Evolutionary conservation across 2,797 vertebrate species (phyloP).

Genomic region (Phylloscopus collybita): DNA sequence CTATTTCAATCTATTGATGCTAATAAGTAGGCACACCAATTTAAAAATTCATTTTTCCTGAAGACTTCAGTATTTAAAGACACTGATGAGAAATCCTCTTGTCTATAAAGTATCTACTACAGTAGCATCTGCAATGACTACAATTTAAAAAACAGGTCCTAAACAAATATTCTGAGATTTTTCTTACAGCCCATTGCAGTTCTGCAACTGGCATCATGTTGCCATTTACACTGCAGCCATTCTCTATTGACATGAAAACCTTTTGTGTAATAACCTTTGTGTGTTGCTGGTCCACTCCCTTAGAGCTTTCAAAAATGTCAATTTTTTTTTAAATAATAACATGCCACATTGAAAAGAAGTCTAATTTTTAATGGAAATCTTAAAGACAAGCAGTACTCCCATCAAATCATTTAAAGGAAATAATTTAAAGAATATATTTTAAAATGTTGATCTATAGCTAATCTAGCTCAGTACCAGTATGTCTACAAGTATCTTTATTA

Average conservation of each 20-base stretch:
- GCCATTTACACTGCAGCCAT: not conserved
- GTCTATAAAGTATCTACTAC: not conserved
- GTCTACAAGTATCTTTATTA: not conserved
- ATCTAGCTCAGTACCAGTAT: not conserved
- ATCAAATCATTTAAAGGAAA: not conserved
- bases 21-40: not conserved
- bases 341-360: not conserved
- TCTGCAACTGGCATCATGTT: not conserved
- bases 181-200: not conserved
- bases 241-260: not conserved
- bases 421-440: not conserved
- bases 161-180: not conserved
- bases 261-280: not conserved
- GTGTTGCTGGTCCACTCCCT: not conserved
- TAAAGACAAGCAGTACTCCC: not conserved
- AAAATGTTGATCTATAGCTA: not conserved
- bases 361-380: not conserved
- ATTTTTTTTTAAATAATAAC: not conserved
- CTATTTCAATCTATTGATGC: not conserved
- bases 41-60: not conserved
- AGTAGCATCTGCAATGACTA: not conserved
- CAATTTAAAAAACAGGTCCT: fast-evolving
- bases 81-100: not conserved
- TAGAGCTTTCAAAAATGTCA: not conserved
- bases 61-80: not conserved